These are phyloP conservation scores for rat (Rattus norvegicus) DNA, from an alignment of 2,113 vertebrate species.

Conservation along the genomic window DNA sequence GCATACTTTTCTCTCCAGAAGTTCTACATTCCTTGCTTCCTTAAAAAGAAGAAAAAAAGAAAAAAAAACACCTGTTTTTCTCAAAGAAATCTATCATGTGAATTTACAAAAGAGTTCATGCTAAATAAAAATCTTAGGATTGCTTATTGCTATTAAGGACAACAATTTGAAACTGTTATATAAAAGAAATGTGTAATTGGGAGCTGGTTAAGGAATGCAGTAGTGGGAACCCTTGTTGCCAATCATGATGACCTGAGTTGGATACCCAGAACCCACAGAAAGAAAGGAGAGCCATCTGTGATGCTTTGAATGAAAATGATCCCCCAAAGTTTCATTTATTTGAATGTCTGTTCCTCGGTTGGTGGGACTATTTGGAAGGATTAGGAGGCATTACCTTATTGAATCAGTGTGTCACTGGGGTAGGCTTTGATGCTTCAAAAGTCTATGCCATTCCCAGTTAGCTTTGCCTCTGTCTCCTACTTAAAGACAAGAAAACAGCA, in stretches of 20 bases:
- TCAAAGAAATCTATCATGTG: background rate
- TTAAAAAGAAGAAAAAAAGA: background rate
- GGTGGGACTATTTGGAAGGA: background rate
- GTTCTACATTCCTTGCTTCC: background rate
- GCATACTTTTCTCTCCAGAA: constrained; percentile 20
- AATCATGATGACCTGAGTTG: background rate
- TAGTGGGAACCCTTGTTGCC: background rate
- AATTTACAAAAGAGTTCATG: constrained; percentile 8
- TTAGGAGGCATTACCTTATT: background rate
- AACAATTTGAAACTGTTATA: constrained; percentile 4
- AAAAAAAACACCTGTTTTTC: background rate
- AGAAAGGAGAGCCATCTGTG: background rate
- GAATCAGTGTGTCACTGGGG: background rate
- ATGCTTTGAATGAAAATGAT: background rate
- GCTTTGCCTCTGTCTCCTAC: background rate
- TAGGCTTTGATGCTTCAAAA: background rate
- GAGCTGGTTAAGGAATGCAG: background rate
- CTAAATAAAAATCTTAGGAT: constrained; percentile 13
- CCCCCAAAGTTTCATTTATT: background rate
- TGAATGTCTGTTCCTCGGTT: background rate
- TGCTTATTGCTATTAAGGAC: background rate
- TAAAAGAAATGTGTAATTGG: background rate
- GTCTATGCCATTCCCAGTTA: background rate
- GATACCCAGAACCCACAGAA: background rate
- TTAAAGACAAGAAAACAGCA: background rate